phyloP scores from a whole-genome alignment of 2,113 vertebrate genomes.

The Periophthalmodon schlosseri region DNA sequence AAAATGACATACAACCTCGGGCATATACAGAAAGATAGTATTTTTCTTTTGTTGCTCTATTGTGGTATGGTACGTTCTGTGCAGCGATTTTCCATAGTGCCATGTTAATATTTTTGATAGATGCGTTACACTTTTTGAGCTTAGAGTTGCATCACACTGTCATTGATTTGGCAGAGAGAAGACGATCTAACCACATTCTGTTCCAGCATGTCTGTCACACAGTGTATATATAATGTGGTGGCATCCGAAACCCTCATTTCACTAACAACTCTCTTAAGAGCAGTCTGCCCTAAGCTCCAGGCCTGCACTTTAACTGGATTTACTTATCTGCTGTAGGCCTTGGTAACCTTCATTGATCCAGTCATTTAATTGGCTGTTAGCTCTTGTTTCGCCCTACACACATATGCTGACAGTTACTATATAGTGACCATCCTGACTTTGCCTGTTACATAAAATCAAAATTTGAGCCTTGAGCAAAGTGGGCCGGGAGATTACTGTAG shows the following conservation, averaged over 20 bases:
- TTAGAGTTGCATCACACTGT: background rate
- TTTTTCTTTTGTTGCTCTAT: background rate
- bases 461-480: conserved; percentile 24
- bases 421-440: conserved; percentile 16
- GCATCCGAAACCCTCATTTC: conserved; percentile 5
- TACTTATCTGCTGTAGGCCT: conserved; percentile 8
- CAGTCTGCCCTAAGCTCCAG: conserved; percentile 18
- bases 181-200: background rate
- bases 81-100: background rate
- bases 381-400: conserved; percentile 9
- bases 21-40: background rate
- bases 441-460: conserved; percentile 18
- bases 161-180: background rate
- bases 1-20: background rate
- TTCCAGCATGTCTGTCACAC: background rate
- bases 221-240: background rate
- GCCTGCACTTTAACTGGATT: conserved; percentile 31
- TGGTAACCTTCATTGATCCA: conserved; percentile 28
- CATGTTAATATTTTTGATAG: background rate
- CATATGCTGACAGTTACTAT: background rate
- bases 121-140: background rate
- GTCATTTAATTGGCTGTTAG: conserved; percentile 16
- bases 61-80: background rate
- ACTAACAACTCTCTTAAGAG: conserved; percentile 26
- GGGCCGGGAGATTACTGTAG: conserved; percentile 35